These are phyloP conservation scores for Pampus argenteus DNA, from an alignment of 2,797 vertebrate species.

Conservation along the genomic window DNA sequence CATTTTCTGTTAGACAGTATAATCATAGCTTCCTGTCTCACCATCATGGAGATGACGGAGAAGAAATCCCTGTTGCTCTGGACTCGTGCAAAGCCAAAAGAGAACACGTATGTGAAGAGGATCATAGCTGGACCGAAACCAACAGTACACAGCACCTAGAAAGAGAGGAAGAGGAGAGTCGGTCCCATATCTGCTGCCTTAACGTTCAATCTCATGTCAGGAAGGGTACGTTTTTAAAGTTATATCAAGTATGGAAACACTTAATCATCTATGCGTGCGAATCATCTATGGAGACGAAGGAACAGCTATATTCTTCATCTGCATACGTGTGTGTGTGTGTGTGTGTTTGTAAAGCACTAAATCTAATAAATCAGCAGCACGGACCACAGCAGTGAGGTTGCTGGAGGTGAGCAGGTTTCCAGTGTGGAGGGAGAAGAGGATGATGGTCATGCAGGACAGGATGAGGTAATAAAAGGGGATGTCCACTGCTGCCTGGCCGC, in stretches of 20 bases:
- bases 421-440: slow-evolving; percentile 85
- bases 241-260: too few species aligned
- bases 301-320: too few species aligned
- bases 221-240: too few species aligned
- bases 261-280: too few species aligned
- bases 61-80: slow-evolving; percentile 90
- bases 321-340: too few species aligned
- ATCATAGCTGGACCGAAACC: slow-evolving; percentile 88
- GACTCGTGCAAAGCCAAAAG: slow-evolving; percentile 88
- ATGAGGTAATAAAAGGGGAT: slow-evolving; percentile 86
- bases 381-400: slow-evolving; percentile 82
- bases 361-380: slow-evolving; percentile 30
- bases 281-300: too few species aligned
- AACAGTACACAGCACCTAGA: slow-evolving; percentile 78
- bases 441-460: slow-evolving; percentile 80
- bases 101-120: slow-evolving; percentile 89
- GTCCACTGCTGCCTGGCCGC: slow-evolving; percentile 91
- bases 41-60: slow-evolving; percentile 88
- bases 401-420: slow-evolving; percentile 78
- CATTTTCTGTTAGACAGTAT: too few species aligned
- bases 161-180: not conserved
- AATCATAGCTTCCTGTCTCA: slow-evolving; percentile 71
- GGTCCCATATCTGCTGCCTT: not conserved
- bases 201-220: not conserved
- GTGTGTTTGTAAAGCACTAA: too few species aligned